Evolutionary conservation across 2,113 vertebrate genomes (phyloP).

Genomic region (Chloropsis cyanopogon): DNA sequence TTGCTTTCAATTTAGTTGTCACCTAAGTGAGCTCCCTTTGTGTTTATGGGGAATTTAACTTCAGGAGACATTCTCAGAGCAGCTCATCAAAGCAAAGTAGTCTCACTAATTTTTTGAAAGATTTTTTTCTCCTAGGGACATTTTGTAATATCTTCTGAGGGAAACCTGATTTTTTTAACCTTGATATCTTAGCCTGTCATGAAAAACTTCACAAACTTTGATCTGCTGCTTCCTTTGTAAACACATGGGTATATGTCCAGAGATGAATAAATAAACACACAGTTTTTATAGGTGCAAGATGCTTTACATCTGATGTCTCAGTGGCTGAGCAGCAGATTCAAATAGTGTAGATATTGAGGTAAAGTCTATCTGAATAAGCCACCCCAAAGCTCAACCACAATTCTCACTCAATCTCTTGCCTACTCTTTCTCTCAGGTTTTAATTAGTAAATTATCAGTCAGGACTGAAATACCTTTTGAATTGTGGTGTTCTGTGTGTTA

Average conservation of each 20-base stretch:
- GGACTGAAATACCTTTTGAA: background rate
- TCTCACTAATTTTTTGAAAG: background rate
- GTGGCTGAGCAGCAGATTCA: background rate
- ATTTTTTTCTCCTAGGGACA: background rate
- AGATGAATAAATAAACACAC: background rate
- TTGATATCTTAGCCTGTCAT: background rate
- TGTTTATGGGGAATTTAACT: background rate
- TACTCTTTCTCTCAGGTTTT: slow-evolving; percentile 8
- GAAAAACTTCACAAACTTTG: background rate
- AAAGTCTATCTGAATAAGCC: background rate
- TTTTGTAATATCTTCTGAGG: background rate
- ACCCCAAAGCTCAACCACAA: background rate
- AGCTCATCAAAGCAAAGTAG: background rate
- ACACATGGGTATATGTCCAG: fast-evolving
- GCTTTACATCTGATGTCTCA: background rate
- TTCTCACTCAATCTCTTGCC: background rate
- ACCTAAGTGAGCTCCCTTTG: background rate
- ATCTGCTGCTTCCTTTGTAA: background rate
- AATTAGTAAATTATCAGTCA: slow-evolving; percentile 21
- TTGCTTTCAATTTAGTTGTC: background rate
- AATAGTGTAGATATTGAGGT: background rate
- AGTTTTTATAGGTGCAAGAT: background rate
- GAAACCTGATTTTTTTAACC: background rate
- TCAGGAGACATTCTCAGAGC: background rate
- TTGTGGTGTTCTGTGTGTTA: background rate